A percentile compares a stretch with the other conserved stretches of the same genome.
phyloP scores from a whole-genome alignment of 92 coral and sea anemone species.

The Metridium senile region DNA sequence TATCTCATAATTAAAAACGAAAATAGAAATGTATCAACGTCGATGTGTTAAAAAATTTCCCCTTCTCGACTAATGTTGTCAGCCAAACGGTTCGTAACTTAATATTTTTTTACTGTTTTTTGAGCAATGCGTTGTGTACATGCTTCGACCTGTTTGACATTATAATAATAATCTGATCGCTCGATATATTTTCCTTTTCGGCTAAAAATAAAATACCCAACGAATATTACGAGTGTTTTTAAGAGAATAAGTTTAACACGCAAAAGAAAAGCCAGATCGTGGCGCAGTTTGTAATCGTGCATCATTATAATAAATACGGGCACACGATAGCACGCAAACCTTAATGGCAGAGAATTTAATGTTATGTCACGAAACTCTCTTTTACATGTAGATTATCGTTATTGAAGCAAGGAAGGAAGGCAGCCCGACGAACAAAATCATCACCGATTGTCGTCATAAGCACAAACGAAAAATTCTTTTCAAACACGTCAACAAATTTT shows the following conservation, averaged over 20 bases:
- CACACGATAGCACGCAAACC: too few relatives aligned
- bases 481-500: slow-evolving; percentile 32
- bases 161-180: background rate
- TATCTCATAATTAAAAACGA: background rate
- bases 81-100: background rate
- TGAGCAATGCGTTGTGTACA: background rate
- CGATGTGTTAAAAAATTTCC: background rate
- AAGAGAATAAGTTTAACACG: background rate
- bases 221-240: background rate
- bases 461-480: background rate
- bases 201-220: background rate
- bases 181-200: background rate
- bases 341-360: background rate
- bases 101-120: background rate
- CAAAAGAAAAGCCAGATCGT: background rate
- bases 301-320: background rate
- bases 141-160: background rate
- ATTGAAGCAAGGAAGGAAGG: slow-evolving; percentile 9
- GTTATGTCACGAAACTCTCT: slow-evolving; percentile 1
- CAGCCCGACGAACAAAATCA: background rate
- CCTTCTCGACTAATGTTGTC: background rate
- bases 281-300: slow-evolving; percentile 34
- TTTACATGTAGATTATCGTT: background rate
- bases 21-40: background rate
- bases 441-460: background rate